phyloP scores from a whole-genome alignment of 2,797 vertebrate species.

The Gymnopithys bicolor region DNA sequence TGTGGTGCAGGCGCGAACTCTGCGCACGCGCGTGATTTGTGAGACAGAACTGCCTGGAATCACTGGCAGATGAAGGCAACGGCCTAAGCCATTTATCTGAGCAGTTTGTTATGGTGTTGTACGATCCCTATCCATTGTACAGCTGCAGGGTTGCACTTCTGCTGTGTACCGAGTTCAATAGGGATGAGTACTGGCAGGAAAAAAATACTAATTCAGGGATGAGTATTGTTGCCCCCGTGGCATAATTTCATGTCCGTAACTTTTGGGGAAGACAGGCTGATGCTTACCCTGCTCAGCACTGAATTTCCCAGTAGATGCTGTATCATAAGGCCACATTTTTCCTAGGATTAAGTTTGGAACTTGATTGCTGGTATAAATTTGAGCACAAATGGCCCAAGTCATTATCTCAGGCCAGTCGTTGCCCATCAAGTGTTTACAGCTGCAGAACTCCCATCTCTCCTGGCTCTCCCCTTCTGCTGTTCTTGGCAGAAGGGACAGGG shows the following conservation, averaged over 20 bases:
- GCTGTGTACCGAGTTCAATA: no score
- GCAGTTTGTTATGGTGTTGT: background rate
- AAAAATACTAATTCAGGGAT: background rate
- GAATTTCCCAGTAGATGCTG: background rate
- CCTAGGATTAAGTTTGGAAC: background rate
- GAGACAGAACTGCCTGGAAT: background rate
- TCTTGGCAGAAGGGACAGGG: constrained; percentile 13
- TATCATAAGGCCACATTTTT: background rate
- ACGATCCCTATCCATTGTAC: fast-evolving
- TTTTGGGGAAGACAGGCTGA: background rate
- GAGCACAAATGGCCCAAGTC: background rate
- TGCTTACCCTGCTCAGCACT: background rate
- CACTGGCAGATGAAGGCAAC: background rate
- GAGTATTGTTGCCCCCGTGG: background rate
- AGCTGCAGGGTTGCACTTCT: background rate
- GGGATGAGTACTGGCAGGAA: background rate
- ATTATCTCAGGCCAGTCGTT: background rate
- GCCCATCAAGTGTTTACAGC: background rate
- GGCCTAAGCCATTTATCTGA: fast-evolving
- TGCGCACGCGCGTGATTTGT: background rate
- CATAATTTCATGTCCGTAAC: background rate
- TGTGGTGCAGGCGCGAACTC: background rate
- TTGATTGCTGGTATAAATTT: background rate
- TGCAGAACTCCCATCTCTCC: background rate
- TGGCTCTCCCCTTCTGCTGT: background rate